phyloP scores from a whole-genome alignment of 2,888 invertebrate genomes.

The Tetheella fluctuosa region DNA sequence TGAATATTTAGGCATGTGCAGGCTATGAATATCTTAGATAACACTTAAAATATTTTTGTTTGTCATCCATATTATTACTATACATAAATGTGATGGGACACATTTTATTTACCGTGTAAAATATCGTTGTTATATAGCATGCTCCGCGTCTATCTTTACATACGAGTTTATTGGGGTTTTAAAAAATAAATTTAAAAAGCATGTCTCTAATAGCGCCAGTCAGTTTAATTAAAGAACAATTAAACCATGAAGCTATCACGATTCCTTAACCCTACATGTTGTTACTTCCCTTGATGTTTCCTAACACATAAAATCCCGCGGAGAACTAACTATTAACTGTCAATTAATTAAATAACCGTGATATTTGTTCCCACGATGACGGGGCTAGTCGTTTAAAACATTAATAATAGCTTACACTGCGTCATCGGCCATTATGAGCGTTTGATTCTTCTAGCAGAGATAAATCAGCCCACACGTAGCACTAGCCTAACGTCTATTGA shows the following conservation, averaged over 20 bases:
- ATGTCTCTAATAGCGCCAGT: neutral
- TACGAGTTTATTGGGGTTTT: too few species aligned
- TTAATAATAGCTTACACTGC: slow-evolving; percentile 36
- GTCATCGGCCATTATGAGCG: slow-evolving; percentile 41
- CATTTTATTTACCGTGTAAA: too few species aligned
- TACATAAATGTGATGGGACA: too few species aligned
- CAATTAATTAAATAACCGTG: slow-evolving; percentile 34
- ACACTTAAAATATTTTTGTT: slow-evolving; percentile 33
- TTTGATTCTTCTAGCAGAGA: slow-evolving; percentile 25
- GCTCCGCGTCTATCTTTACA: too few species aligned
- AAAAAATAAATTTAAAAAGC: neutral
- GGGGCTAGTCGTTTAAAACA: slow-evolving; percentile 28
- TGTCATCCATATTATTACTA: slow-evolving; percentile 12
- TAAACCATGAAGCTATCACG: slow-evolving; percentile 9
- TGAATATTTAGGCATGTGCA: slow-evolving; percentile 49
- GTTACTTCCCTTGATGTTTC: slow-evolving; percentile 8
- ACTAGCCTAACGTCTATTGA: slow-evolving; percentile 17
- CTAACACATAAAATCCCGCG: slow-evolving; percentile 5
- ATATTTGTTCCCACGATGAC: slow-evolving; percentile 49
- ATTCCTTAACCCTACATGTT: neutral
- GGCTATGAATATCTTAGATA: slow-evolving; percentile 26
- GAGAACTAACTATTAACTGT: slow-evolving; percentile 22
- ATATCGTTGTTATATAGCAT: neutral
- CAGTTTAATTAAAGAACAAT: neutral
- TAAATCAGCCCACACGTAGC: slow-evolving; percentile 27